Evolutionary conservation across 2,888 invertebrate genomes (phyloP).

Genomic region (Antheraea yamamai): DNA sequence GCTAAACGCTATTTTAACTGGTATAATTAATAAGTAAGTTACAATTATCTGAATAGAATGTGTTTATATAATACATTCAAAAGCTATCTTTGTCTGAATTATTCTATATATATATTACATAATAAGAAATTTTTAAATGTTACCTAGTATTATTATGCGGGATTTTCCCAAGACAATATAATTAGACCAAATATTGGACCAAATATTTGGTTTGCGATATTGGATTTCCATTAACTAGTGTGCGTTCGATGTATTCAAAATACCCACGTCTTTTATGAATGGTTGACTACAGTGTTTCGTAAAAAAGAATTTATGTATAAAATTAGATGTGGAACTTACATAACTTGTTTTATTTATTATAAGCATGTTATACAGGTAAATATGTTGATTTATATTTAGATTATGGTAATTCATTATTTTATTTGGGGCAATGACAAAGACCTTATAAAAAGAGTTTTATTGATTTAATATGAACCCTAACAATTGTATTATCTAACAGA

Average conservation of each 20-base stretch:
- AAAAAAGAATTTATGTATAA: constrained; percentile 73
- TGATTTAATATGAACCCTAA: background rate
- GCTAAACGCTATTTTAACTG: constrained; percentile 54
- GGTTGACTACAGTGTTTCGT: constrained; percentile 68
- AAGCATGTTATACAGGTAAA: background rate
- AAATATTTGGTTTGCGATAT: constrained; percentile 71
- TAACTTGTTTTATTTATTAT: constrained; percentile 33
- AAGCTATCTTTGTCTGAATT: constrained; percentile 26
- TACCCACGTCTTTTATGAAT: constrained; percentile 71
- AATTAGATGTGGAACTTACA: constrained; percentile 51
- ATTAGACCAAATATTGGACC: constrained; percentile 73
- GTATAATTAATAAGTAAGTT: constrained; percentile 44
- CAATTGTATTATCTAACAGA: background rate
- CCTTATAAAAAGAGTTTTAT: background rate
- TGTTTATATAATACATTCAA: constrained; percentile 29
- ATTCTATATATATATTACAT: constrained; percentile 32
- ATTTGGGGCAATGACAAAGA: background rate
- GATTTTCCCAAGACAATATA: constrained; percentile 69
- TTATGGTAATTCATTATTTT: background rate
- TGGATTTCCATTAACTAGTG: constrained; percentile 59
- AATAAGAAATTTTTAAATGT: constrained; percentile 38
- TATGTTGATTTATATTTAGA: background rate
- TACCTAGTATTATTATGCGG: constrained; percentile 46
- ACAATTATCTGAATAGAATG: constrained; percentile 46
- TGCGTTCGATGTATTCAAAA: constrained; percentile 58